These are phyloP conservation scores for Centropristis striata DNA, from an alignment of 2,113 vertebrate genomes.

Conservation along the genomic window DNA sequence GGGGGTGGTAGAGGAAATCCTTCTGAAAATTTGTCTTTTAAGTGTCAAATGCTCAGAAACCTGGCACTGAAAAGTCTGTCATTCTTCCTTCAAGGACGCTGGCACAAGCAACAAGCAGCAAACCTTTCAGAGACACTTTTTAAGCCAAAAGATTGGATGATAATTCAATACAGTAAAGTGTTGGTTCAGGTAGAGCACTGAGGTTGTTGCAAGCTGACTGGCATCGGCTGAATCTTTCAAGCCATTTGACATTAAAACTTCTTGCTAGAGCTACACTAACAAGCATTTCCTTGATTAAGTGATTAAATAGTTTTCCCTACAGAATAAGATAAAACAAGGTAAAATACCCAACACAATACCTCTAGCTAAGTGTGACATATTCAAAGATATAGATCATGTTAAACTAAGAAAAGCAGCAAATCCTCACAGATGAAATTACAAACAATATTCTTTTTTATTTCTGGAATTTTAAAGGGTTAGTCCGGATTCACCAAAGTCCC, in stretches of 20 bases:
- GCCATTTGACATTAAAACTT: not conserved
- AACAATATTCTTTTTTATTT: not conserved
- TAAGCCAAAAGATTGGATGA: not conserved
- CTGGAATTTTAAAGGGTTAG: no score
- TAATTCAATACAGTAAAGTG: not conserved
- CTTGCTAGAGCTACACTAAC: not conserved
- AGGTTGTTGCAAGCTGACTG: not conserved
- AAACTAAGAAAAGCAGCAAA: not conserved
- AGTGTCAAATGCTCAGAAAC: not conserved
- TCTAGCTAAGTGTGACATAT: not conserved
- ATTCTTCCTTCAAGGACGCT: not conserved
- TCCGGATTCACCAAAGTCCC: no score
- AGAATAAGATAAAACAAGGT: not conserved
- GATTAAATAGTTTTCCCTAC: not conserved
- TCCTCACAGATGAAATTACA: not conserved
- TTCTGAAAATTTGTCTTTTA: not conserved
- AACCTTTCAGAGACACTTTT: constrained; percentile 2
- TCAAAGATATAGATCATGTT: not conserved
- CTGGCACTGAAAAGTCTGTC: not conserved
- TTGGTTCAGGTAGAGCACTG: not conserved
- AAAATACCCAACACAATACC: not conserved
- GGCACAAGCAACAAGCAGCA: not conserved
- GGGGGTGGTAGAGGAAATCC: constrained; percentile 2
- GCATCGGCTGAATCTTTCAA: no score
- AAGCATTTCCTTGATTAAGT: not conserved